Percentiles rank a stretch among this genome's conserved stretches.
These are phyloP conservation scores for Platycercus adscitus DNA, from an alignment of 2,113 vertebrate species.

Conservation along the genomic window DNA sequence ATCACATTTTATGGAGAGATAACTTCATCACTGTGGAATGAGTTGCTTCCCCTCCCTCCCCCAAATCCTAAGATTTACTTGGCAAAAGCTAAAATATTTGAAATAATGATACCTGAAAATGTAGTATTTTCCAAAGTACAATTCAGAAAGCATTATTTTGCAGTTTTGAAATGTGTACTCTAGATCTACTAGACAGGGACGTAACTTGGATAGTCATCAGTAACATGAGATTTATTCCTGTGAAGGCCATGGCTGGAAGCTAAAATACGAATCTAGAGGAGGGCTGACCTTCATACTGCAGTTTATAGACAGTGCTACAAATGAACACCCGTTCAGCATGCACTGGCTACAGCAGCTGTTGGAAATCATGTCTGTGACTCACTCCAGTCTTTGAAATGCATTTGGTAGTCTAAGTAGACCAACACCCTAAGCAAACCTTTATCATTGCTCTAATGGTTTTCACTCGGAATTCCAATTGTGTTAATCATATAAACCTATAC, in stretches of 20 bases:
- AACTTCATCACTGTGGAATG: not conserved
- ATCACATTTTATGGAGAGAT: not conserved
- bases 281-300: not conserved
- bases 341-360: not conserved
- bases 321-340: not conserved
- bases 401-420: not conserved
- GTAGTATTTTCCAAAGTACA: not conserved
- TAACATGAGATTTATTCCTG: not conserved
- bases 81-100: not conserved
- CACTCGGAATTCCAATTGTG: not conserved
- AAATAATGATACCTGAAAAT: not conserved
- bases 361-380: not conserved
- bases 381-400: not conserved
- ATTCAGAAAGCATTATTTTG: not conserved
- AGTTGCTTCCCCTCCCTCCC: not conserved
- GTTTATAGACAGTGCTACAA: not conserved
- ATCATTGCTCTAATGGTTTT: not conserved
- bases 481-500: not conserved
- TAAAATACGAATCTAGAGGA: accelerated
- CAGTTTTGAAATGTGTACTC: not conserved
- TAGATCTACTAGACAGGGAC: not conserved
- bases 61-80: not conserved
- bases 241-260: not conserved
- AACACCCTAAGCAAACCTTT: not conserved
- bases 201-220: not conserved